Evolutionary conservation across 2,888 invertebrate genomes (phyloP).

Genomic region (Dioctria linearis): DNA sequence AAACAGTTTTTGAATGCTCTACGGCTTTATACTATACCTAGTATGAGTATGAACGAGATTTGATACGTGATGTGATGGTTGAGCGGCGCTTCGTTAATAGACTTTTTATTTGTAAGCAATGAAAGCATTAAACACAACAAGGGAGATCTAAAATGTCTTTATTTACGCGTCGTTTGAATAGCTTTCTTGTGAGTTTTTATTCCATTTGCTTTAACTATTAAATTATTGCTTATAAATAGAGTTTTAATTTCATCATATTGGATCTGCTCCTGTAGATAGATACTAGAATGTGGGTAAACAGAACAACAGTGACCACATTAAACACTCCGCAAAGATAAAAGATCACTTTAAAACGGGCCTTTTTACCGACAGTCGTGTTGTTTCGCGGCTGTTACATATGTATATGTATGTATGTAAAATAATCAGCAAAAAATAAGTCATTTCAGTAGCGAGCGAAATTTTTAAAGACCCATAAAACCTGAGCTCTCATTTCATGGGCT

Average conservation of each 20-base stretch:
- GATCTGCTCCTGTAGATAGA: neutral
- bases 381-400: too few relatives aligned
- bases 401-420: neutral
- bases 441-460: constrained; percentile 36
- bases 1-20: neutral
- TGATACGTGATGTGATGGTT: too few relatives aligned
- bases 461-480: constrained; percentile 40
- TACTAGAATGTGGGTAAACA: neutral
- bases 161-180: neutral
- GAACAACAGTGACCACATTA: constrained; percentile 16
- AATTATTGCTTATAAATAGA: neutral
- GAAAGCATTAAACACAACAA: too few relatives aligned
- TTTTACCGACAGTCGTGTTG: neutral
- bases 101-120: too few relatives aligned
- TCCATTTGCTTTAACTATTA: constrained; percentile 16
- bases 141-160: too few relatives aligned
- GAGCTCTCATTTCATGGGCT: constrained; percentile 35
- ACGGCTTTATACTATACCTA: neutral
- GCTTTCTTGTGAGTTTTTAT: neutral
- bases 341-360: neutral
- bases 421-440: constrained; percentile 15
- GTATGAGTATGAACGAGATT: too few relatives aligned
- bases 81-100: too few relatives aligned
- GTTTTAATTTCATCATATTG: neutral
- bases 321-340: constrained; percentile 29